Evolutionary conservation across 2,797 vertebrate genomes (phyloP), one percentile per base, ranked within the genome.

Genomic region (Acanthis flammea): DNA sequence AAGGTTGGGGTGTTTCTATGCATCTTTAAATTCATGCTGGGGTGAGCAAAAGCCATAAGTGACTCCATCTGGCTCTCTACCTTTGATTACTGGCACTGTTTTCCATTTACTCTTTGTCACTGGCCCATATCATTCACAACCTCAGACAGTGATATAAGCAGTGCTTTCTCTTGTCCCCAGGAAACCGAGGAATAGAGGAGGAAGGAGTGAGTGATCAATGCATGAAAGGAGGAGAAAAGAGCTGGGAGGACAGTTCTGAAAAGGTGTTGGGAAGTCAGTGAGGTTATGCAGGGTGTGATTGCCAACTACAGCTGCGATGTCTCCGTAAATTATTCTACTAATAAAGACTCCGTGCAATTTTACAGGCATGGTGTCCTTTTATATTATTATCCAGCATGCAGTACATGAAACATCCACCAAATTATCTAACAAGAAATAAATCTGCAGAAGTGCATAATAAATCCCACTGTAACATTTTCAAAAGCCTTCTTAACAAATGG

Each of bases 391-490:
- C 75, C 57, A 83, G 70, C 21, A 50, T 31, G 53, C 48, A 89
- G 74, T 67, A 74, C 61, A 54, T 81, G 94, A 94, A 91, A 78
- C 50, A 71, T 68, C 58, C 61, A 95, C 65, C n/a, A 73, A 88
- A 91, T 95, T 94, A 83, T 75, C 90, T 91, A 91, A 83, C 35
- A 88, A 86, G 53, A 92, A 86, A 95, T 92, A 95, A 94, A 95
- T 91, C 82, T 74, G 42, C 47, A 90, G 57, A 95, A 96, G 28
- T 75, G 65, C 25, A 54, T 88, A 83, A 94, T 88, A 92, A 94
- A 96, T 96, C 42, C 50, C 54, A 62, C 57, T 81, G 68, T 68
- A 88, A 72, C 54, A 39, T 65, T n/a, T 92, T 90, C 75, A 86
- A 72, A 28, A 81, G 33, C 41, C 48, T 73, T 84, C 76, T 82